Percentiles rank a stretch among this genome's conserved stretches.
Evolutionary conservation across 1,140 invertebrate genomes (phyloP).

Genomic region (Belonocnema kinseyi): DNA sequence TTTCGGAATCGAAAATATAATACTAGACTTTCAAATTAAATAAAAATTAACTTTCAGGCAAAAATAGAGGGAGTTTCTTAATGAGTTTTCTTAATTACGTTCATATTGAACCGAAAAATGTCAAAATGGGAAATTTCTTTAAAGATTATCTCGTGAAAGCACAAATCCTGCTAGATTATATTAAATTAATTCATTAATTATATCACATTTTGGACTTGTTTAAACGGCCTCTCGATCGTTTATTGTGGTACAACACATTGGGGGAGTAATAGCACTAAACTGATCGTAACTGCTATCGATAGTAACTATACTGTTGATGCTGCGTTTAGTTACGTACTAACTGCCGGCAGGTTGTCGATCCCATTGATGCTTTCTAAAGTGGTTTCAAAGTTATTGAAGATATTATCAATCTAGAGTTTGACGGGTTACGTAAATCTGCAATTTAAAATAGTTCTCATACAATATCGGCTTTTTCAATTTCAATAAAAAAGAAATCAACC

Average conservation of each 20-base stretch:
- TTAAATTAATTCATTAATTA: slow-evolving; percentile 14
- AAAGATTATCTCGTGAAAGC: not conserved
- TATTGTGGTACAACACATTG: slow-evolving; percentile 29
- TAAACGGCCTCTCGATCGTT: slow-evolving; percentile 8
- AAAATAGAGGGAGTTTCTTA: too few species aligned
- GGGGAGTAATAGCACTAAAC: slow-evolving; percentile 27
- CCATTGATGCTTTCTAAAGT: slow-evolving; percentile 25
- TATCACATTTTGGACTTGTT: slow-evolving; percentile 26
- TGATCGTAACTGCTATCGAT: slow-evolving; percentile 28
- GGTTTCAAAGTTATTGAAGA: slow-evolving; percentile 30
- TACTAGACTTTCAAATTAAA: too few species aligned
- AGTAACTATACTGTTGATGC: slow-evolving; percentile 31
- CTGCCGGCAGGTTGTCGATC: slow-evolving; percentile 28
- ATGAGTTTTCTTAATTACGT: too few species aligned
- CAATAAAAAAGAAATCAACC: slow-evolving; percentile 8
- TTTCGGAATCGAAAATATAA: not conserved
- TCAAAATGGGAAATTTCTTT: not conserved
- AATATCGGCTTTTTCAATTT: not conserved
- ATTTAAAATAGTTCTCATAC: not conserved
- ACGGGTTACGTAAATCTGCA: slow-evolving; percentile 9
- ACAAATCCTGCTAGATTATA: not conserved
- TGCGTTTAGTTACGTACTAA: slow-evolving; percentile 28
- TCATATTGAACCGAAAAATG: not conserved
- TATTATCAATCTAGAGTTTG: slow-evolving; percentile 25
- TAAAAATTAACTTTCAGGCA: too few species aligned